Evolutionary conservation across 2,113 vertebrate genomes (phyloP).

Genomic region (Pagrus major): DNA sequence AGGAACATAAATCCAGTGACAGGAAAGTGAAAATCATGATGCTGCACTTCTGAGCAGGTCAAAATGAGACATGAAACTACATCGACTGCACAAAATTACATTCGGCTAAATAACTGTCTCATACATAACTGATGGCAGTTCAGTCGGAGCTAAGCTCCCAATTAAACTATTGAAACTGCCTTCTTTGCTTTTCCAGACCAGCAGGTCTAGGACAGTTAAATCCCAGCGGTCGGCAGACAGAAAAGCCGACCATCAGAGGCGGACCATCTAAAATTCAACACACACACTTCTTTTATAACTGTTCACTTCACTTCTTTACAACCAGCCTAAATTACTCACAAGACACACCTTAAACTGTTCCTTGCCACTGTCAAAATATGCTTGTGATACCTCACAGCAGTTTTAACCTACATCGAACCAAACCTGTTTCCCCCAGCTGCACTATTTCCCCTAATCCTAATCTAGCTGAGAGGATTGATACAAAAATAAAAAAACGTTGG

Average conservation of each 20-base stretch:
- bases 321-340: conserved; percentile 60
- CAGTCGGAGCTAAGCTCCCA: conserved; percentile 32
- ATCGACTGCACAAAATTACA: conserved; percentile 37
- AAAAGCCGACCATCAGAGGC: conserved; percentile 9
- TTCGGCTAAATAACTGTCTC: conserved; percentile 38
- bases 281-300: conserved; percentile 7
- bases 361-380: conserved; percentile 27
- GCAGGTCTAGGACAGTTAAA: conserved; percentile 47
- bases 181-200: conserved; percentile 58
- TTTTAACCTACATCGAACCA: conserved; percentile 33
- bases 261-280: conserved; percentile 19
- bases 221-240: conserved; percentile 2
- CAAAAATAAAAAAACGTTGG: neutral
- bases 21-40: conserved; percentile 14
- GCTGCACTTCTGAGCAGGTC: conserved; percentile 32
- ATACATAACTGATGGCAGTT: conserved; percentile 40
- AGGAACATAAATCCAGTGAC: neutral
- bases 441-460: conserved; percentile 29
- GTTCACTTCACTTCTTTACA: conserved; percentile 30
- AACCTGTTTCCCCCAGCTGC: conserved; percentile 4
- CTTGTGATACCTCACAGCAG: conserved; percentile 19
- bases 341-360: conserved; percentile 17
- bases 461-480: conserved; percentile 15
- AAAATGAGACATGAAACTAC: conserved; percentile 38
- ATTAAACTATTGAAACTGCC: conserved; percentile 51